Evolutionary conservation across 1,140 invertebrate genomes (phyloP).

Genomic region (Ceratina calcarata): DNA sequence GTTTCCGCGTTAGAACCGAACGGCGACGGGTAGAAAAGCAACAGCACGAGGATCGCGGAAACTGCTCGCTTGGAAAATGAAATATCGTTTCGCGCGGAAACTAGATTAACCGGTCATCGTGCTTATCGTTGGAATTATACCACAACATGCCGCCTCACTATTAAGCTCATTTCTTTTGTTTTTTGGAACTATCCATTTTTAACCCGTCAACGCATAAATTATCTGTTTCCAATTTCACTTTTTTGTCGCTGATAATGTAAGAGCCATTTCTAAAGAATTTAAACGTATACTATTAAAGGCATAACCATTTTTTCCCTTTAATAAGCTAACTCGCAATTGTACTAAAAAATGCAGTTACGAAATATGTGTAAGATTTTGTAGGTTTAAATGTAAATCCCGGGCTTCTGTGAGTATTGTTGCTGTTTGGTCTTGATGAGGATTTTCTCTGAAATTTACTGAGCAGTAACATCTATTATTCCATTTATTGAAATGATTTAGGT

Average conservation of each 20-base stretch:
- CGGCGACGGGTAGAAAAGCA: conserved; percentile 36
- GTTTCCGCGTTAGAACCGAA: conserved; percentile 57
- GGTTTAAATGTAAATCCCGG: too few relatives aligned
- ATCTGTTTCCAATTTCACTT: too few relatives aligned
- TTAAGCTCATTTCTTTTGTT: not conserved
- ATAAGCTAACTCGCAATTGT: too few relatives aligned
- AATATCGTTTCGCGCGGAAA: conserved; percentile 53
- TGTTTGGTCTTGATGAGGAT: not conserved
- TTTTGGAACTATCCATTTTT: too few relatives aligned
- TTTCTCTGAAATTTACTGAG: not conserved
- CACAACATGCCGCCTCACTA: too few relatives aligned
- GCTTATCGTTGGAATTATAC: not conserved
- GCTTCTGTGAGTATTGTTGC: not conserved
- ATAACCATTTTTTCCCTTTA: too few relatives aligned
- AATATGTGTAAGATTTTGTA: too few relatives aligned
- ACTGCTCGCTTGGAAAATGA: conserved; percentile 53
- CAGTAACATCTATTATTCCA: conserved; percentile 26
- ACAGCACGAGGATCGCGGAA: conserved; percentile 34
- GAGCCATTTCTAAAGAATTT: too few relatives aligned
- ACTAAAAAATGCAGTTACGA: too few relatives aligned
- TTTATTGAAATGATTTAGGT: conserved; percentile 41
- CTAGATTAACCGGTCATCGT: conserved; percentile 43
- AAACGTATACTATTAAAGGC: too few relatives aligned
- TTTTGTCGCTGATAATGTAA: too few relatives aligned
- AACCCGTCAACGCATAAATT: too few relatives aligned